Base-by-base conservation (phyloP, 2,113 vertebrate genomes). In the Lophura nycthemera region DNA sequence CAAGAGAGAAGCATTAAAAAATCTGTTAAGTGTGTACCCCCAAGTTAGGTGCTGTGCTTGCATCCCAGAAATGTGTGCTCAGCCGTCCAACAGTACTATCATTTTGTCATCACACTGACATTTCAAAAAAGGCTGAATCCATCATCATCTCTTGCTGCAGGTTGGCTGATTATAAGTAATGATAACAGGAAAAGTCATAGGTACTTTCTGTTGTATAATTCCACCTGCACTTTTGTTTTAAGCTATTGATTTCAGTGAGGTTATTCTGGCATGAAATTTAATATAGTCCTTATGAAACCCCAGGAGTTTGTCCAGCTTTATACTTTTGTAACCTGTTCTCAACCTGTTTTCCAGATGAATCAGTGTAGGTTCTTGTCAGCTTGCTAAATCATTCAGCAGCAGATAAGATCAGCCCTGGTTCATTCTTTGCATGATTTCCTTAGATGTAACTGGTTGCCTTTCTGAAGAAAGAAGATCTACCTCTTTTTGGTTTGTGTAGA, bases 401-500 rank as follows among this genome's bases (percentile, higher is more conserved):
- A 86, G 29, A n/a, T 38, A 25, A 74, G 3, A 14, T 67, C 15
- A 64, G 42, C 42, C 38, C 64, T 74, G 38, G 10, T 74, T 84
- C 29, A 24, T 79, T 85, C 71, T 77, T 83, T 88, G 78, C 56
- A 34, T 1, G 0, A 8, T 80, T 85, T 89, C 60, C 47, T 87
- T 47, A 70, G 50, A 20, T 30, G 4, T 34, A 13, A 66, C 19
- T 47, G 47, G 78, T 77, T 95, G 42, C 40, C 64, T 56, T 63
- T 66, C 42, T 57, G 47, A 32, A 85, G 32, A 13, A 13, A 45
- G 43, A 47, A 64, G 38, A 88, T 48, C 32, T 88, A 17, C 20
- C 67, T 81, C n/a, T 9, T 77, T 89, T 89, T 89, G 64, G 50
- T 91, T 89, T 88, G 78, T 74, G 74, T 59, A 83, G 71, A 50